These are phyloP conservation scores for Chiridota heheva DNA, from an alignment of 35 echinoderm and acorn worm species.

Conservation along the genomic window DNA sequence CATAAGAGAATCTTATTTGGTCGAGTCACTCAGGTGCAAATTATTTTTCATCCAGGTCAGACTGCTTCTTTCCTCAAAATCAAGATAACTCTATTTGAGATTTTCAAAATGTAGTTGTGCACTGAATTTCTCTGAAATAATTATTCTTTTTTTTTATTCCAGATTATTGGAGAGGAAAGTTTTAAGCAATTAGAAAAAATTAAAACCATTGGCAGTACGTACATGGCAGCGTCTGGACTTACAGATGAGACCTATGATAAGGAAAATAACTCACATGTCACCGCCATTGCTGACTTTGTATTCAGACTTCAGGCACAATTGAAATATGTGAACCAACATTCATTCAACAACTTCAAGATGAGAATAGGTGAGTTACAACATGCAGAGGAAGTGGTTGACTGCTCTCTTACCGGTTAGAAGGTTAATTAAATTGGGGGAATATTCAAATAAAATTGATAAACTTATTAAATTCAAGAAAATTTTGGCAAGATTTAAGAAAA, in stretches of 20 bases:
- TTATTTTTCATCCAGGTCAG: too few relatives aligned
- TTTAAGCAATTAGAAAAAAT: constrained; percentile 88
- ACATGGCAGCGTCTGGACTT: constrained; percentile 97
- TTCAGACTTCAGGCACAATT: constrained; percentile 84
- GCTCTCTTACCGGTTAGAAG: not conserved
- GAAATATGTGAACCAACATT: constrained; percentile 91
- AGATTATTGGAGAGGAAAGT: constrained; percentile 77
- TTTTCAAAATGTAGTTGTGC: too few relatives aligned
- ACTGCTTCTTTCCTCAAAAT: too few relatives aligned
- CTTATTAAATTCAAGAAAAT: too few relatives aligned
- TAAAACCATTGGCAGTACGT: constrained; percentile 92
- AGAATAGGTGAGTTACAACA: constrained; percentile 96
- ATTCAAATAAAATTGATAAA: not conserved
- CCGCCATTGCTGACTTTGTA: constrained; percentile 88
- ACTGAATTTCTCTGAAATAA: too few relatives aligned
- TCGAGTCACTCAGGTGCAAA: too few relatives aligned
- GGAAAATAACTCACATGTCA: constrained; percentile 80
- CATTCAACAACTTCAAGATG: constrained; percentile 99
- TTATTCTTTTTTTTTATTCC: not conserved
- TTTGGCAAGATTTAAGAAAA: too few relatives aligned
- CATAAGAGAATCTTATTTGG: too few relatives aligned
- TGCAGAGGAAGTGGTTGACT: not conserved
- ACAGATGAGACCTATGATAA: constrained; percentile 91
- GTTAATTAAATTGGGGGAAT: not conserved
- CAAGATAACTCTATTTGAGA: too few relatives aligned